Conservation (phyloP, 2,113 vertebrate genomes). For the Eretmochelys imbricata region DNA sequence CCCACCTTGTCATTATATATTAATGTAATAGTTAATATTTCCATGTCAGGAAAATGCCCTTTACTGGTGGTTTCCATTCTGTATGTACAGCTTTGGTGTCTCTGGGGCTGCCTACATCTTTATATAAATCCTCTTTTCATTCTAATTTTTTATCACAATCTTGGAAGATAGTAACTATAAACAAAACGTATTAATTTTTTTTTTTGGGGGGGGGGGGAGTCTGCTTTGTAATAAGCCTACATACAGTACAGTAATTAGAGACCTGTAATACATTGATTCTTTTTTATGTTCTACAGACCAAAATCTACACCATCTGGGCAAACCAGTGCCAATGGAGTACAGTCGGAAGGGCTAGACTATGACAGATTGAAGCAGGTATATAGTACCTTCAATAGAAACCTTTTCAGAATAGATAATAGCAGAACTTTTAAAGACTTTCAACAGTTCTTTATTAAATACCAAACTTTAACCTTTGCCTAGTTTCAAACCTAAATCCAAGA, state of each 20-base stretch:
- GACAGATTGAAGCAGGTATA: slow-evolving; percentile 97
- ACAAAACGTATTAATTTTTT: neutral
- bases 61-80: slow-evolving; percentile 43
- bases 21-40: slow-evolving; percentile 11
- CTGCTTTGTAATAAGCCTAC: neutral
- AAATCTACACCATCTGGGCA: slow-evolving; percentile 93
- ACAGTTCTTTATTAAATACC: neutral
- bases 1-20: neutral
- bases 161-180: neutral
- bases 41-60: slow-evolving; percentile 11
- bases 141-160: neutral
- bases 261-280: neutral
- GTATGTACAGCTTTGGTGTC: slow-evolving; percentile 23
- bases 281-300: slow-evolving; percentile 84
- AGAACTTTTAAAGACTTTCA: neutral
- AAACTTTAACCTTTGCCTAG: neutral
- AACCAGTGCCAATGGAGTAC: slow-evolving; percentile 96
- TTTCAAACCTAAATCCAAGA: neutral
- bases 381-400: neutral
- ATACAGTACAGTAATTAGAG: neutral
- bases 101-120: slow-evolving; percentile 40
- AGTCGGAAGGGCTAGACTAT: slow-evolving; percentile 93
- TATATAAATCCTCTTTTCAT: neutral
- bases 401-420: neutral
- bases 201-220: neutral